Evolutionary conservation across 2,797 vertebrate genomes (phyloP), one percentile per base, ranked within the genome.

Genomic region (Sebastes iracundus): DNA sequence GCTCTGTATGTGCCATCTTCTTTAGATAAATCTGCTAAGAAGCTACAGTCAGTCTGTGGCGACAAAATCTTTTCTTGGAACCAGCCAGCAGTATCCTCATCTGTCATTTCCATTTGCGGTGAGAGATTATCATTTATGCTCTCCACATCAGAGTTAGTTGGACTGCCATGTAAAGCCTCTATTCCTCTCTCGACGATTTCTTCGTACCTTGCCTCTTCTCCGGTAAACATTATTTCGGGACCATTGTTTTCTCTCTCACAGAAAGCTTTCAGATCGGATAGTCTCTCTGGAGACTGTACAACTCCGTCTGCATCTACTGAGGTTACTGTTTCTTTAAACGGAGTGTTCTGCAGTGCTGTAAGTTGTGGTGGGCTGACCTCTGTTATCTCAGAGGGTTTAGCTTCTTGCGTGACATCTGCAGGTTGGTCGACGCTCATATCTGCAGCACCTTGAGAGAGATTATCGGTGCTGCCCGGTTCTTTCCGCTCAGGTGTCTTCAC

Each of bases 211-310:
- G 7, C 4, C 2, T 79, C 72, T 56, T 87, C 82, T 63, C 55
- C 71, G 12, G 70, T 33, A 56, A 73, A 82, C 42, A 79, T 49
- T 22, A 80, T 58, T 70, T 88, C 86, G 18, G 90, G 35, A n/a
- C 66, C 38, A 83, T 35, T 77, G 74, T 88, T 94, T 62, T 92
- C 89, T 35, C 74, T 91, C 92, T 97, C 95, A 92, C 94, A 96
- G 70, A 96, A 96, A 23, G 91, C 92, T 92, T 94, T 96, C 35
- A 96, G 92, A 61, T 94, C 91, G 22, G 82, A 94, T 74, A 90
- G 91, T 89, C 86, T 94, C 84, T 92, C 86, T 77, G 70, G 85
- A 72, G 82, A 86, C 42, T 81, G 84, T 58, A 89, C 87, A 0
- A 0, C 73, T 49, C 88, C 84, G 12, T 71, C 76, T 61, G 8